Base-by-base conservation (phyloP, 2,888 invertebrate genomes). In the Stenodema calcarata region DNA sequence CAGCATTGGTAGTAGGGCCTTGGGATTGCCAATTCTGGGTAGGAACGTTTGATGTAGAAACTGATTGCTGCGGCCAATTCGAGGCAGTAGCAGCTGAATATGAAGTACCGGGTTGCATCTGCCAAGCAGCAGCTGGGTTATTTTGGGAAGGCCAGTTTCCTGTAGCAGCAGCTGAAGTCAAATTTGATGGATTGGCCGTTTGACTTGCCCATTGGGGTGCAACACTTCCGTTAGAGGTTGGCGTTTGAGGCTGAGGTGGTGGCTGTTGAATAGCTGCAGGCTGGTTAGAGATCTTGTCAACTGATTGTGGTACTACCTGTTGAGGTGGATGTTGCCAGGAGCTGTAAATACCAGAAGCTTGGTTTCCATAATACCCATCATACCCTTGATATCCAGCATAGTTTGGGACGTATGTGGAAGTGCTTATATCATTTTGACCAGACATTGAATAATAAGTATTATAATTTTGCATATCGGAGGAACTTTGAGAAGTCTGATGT, bases 381-480 rank as follows among this genome's bases (percentile, higher is more conserved):
- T 75, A 70, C 6, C 75, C 44, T n/a, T 18, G 84, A 47, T 84
- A 84, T 4, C 73, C n/a, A 47, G 7, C 35, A 69, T 82, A 82
- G 35, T 44, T 75, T 44, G 84, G 84, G 18, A 47, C 73, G 27
- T 73, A 75, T 14, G 75, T 73, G 14, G 84, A 75, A 1, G 75
- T 75, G 27, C 28, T 84, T 42, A 73, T 41, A 47, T 84, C 73
- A 12, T 73, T 27, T 69, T 82, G 82, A 62, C 82, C 82, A 16
- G 82, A 82, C 41, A 69, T 41, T 3, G 82, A 82, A 69, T 82
- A 82, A 42, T 82, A 82, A 4, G 42, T 69, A 62, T 69, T 82
- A 35, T 82, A 69, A 23, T 82, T 82, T 27, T 47, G 80, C 30
- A 28, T n/a, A 30, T 30, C n/a, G 6, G 80, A 80, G 35, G 82